A percentile compares a stretch with the other conserved stretches of the same genome.
These are phyloP conservation scores for Eupleurogrammus muticus DNA, from an alignment of 2,797 vertebrate genomes.

Conservation along the genomic window DNA sequence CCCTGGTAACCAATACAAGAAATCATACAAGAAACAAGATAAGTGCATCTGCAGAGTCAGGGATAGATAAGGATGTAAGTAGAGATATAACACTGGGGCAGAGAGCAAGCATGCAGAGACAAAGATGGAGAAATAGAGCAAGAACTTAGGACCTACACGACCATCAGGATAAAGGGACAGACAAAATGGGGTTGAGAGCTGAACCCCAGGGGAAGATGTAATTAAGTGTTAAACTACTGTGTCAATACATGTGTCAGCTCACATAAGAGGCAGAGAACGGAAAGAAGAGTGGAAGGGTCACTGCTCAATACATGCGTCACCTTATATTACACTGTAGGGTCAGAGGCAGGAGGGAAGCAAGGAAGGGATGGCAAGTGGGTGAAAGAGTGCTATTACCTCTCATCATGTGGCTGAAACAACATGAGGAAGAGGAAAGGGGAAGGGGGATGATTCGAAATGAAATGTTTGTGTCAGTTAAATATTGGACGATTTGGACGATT, in stretches of 20 bases:
- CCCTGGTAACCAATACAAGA: constrained; percentile 31
- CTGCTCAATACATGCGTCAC: constrained; percentile 48
- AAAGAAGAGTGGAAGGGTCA: constrained; percentile 33
- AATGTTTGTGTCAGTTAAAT: constrained; percentile 18
- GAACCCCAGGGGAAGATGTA: constrained; percentile 53
- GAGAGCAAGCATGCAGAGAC: constrained; percentile 9
- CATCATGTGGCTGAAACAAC: constrained; percentile 18
- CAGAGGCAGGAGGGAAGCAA: constrained; percentile 5
- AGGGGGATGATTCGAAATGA: background rate
- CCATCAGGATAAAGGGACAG: constrained; percentile 1
- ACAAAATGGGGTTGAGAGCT: constrained; percentile 20
- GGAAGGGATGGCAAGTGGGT: background rate
- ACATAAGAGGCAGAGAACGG: constrained; percentile 43
- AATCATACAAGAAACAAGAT: constrained; percentile 47
- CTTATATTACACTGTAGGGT: constrained; percentile 41
- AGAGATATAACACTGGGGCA: constrained; percentile 13
- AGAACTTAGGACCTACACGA: background rate
- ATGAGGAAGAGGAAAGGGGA: background rate
- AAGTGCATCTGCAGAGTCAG: constrained; percentile 53
- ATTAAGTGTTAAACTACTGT: constrained; percentile 73
- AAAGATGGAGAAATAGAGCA: constrained; percentile 3
- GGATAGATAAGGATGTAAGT: constrained; percentile 32
- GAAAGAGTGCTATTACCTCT: background rate
- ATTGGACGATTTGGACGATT: constrained; percentile 15
- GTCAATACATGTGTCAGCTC: constrained; percentile 67